A percentile compares a stretch with the other conserved stretches of the same genome.
Evolutionary conservation across 2,797 vertebrate genomes (phyloP).

Genomic region (Acridotheres tristis): DNA sequence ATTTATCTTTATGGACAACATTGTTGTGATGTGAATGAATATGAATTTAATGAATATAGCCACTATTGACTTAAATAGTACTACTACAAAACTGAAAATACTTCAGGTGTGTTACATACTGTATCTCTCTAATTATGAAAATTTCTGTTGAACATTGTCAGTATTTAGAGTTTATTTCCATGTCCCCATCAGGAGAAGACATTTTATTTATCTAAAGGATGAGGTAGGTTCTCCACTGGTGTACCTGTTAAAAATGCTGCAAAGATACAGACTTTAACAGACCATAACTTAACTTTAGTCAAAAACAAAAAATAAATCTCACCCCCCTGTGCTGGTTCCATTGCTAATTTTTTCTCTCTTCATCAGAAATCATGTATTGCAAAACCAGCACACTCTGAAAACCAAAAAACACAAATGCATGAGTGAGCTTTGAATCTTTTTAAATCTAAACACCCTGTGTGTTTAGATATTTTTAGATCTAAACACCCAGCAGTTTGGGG

Average conservation of each 20-base stretch:
- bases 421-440: not conserved
- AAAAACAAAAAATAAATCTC: not conserved
- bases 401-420: not conserved
- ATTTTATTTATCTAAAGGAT: not conserved
- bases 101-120: not conserved
- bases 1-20: not conserved
- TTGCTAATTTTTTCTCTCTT: not conserved
- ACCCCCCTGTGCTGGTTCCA: rapidly evolving
- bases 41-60: not conserved
- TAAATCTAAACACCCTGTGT: not conserved
- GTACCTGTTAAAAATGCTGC: not conserved
- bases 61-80: not conserved
- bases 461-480: no score
- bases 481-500: rapidly evolving
- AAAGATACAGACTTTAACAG: not conserved
- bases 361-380: not conserved
- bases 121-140: not conserved
- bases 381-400: not conserved
- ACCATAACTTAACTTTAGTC: no score
- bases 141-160: not conserved
- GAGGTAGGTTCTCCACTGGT: not conserved
- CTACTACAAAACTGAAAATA: not conserved
- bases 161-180: not conserved
- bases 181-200: not conserved
- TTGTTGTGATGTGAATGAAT: not conserved